A percentile compares a stretch with the other conserved stretches of the same genome.
phyloP scores from a whole-genome alignment of 2,888 invertebrate genomes.

The Zootermopsis nevadensis region DNA sequence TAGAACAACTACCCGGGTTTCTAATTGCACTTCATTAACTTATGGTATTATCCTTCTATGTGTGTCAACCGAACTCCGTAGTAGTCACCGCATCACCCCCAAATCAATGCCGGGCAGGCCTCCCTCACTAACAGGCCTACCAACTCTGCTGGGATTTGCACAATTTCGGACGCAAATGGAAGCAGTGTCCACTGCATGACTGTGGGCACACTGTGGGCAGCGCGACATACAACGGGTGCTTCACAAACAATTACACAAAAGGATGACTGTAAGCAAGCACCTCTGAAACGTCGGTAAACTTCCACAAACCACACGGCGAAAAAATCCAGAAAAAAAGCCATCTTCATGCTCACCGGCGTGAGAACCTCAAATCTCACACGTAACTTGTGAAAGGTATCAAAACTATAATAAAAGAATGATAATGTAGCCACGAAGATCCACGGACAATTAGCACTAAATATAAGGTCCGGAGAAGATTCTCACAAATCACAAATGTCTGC shows the following conservation, averaged over 20 bases:
- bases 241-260: background rate
- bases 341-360: too few species aligned
- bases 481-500: too few species aligned
- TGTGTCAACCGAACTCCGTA: slow-evolving; percentile 22
- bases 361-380: too few species aligned
- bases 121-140: slow-evolving; percentile 11
- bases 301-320: too few species aligned
- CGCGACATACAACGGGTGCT: background rate
- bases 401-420: too few species aligned
- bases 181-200: background rate
- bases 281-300: too few species aligned
- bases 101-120: slow-evolving; percentile 28
- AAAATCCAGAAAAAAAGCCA: too few species aligned
- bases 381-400: too few species aligned
- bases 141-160: slow-evolving; percentile 31
- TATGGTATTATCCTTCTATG: background rate
- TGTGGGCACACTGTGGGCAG: slow-evolving; percentile 33
- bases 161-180: slow-evolving; percentile 22
- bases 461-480: too few species aligned
- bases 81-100: slow-evolving; percentile 24
- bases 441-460: too few species aligned
- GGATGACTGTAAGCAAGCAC: too few species aligned
- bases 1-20: background rate
- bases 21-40: background rate
- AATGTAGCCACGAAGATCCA: too few species aligned